phyloP scores from a whole-genome alignment of 2,888 invertebrate species.

The Hydropsyche betteni region DNA sequence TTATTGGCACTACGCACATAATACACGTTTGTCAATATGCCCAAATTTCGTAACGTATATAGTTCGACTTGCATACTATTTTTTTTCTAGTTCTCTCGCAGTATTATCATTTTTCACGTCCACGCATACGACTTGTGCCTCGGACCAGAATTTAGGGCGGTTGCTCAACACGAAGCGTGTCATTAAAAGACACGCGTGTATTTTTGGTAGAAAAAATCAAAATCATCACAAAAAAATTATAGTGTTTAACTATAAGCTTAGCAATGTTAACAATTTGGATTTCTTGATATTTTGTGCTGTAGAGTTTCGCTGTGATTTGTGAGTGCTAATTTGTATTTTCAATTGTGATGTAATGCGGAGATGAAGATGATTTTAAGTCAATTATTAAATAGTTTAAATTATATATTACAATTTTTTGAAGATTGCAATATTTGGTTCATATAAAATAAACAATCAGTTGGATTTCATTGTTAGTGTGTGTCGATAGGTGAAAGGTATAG shows the following conservation, averaged over 20 bases:
- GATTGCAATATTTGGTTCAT: not conserved
- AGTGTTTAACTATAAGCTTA: too few species aligned
- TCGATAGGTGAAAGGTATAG: conserved; percentile 3
- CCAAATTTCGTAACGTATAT: conserved; percentile 25
- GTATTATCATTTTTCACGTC: conserved; percentile 34
- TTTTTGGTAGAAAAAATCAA: not conserved
- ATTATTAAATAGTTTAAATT: too few species aligned
- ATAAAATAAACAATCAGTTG: not conserved
- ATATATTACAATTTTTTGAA: too few species aligned
- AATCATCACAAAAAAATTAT: not conserved
- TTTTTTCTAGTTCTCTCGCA: conserved; percentile 24
- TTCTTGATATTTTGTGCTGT: too few species aligned
- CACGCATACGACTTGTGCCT: conserved; percentile 10
- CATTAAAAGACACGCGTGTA: conserved; percentile 26
- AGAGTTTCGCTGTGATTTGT: too few species aligned
- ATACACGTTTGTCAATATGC: conserved; percentile 26
- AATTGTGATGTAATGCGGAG: too few species aligned
- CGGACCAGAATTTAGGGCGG: conserved; percentile 28
- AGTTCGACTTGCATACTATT: conserved; percentile 19
- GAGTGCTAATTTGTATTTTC: too few species aligned
- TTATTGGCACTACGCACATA: conserved; percentile 3
- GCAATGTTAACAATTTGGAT: too few species aligned
- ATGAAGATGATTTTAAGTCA: too few species aligned
- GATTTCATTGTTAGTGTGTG: conserved; percentile 1
- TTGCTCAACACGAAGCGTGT: conserved; percentile 20